Conservation (phyloP, 1,140 invertebrate species). For the Euura saliciscinereae region DNA sequence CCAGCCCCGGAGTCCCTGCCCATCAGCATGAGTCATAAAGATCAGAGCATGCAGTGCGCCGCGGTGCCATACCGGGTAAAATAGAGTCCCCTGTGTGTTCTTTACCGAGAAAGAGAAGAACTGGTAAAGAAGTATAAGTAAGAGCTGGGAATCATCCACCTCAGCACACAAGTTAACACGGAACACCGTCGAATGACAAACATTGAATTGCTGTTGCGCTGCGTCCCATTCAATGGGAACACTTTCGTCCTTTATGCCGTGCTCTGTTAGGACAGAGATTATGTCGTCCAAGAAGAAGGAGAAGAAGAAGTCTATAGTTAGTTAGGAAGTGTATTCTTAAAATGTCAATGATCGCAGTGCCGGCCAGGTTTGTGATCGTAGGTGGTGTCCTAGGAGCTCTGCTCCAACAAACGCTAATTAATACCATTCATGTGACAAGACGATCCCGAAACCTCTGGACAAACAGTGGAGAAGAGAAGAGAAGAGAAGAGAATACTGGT, state of each 20-base stretch:
- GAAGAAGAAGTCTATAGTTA: slow-evolving; percentile 39
- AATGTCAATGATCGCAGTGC: background rate
- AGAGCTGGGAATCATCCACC: too few relatives aligned
- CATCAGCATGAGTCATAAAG: slow-evolving; percentile 43
- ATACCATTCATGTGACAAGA: background rate
- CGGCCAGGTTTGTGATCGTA: too few relatives aligned
- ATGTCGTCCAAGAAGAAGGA: slow-evolving; percentile 35
- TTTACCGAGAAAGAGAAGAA: too few relatives aligned
- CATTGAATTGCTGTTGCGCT: background rate
- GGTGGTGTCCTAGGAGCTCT: too few relatives aligned
- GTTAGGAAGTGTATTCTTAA: slow-evolving; percentile 45
- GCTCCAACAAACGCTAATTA: background rate
- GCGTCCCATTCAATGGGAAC: too few relatives aligned
- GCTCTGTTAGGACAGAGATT: slow-evolving; percentile 43
- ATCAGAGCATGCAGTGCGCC: slow-evolving; percentile 27
- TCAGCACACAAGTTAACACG: slow-evolving; percentile 14
- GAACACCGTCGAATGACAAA: slow-evolving; percentile 35
- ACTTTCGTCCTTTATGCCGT: too few relatives aligned
- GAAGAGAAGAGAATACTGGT: too few relatives aligned
- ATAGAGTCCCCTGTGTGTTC: too few relatives aligned
- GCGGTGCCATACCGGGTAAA: background rate
- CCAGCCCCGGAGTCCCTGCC: too few relatives aligned
- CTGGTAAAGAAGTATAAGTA: too few relatives aligned
- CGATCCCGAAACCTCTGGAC: background rate
- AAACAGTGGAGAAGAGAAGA: background rate